A percentile compares a stretch with the other conserved stretches of the same genome.
phyloP scores from a whole-genome alignment of 2,888 invertebrate species.

The Macrosiphum euphorbiae region DNA sequence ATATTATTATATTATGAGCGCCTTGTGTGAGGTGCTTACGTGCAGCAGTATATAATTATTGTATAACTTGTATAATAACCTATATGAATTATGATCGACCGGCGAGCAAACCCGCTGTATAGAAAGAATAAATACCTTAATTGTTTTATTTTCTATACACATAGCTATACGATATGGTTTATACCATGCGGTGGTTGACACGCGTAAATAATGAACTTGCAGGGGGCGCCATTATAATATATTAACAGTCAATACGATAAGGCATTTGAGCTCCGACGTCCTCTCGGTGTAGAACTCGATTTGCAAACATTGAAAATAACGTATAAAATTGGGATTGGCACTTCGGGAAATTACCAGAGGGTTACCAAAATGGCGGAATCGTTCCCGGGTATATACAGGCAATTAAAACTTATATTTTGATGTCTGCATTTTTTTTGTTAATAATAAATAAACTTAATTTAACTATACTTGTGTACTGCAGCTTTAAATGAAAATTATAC shows the following conservation, averaged over 20 bases:
- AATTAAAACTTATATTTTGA: neutral
- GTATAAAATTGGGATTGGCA: neutral
- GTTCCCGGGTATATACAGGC: no score
- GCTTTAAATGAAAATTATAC: neutral
- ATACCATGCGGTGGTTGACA: neutral
- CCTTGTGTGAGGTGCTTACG: neutral
- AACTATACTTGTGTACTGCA: neutral
- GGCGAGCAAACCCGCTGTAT: neutral
- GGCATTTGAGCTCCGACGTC: neutral
- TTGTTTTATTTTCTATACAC: neutral
- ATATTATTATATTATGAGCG: neutral
- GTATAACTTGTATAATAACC: neutral
- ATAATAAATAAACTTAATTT: neutral
- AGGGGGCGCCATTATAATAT: neutral
- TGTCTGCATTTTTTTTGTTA: neutral
- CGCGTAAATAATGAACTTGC: neutral
- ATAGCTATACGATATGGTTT: neutral
- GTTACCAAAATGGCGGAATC: neutral
- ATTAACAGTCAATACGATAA: neutral
- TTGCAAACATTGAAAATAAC: neutral
- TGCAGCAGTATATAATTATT: slow-evolving; percentile 9
- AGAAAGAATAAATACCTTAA: neutral
- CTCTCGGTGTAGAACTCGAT: neutral
- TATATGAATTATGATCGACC: neutral
- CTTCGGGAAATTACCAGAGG: neutral